These are phyloP conservation scores for Pundamilia nyererei DNA, from an alignment of 2,113 vertebrate genomes.

Conservation along the genomic window DNA sequence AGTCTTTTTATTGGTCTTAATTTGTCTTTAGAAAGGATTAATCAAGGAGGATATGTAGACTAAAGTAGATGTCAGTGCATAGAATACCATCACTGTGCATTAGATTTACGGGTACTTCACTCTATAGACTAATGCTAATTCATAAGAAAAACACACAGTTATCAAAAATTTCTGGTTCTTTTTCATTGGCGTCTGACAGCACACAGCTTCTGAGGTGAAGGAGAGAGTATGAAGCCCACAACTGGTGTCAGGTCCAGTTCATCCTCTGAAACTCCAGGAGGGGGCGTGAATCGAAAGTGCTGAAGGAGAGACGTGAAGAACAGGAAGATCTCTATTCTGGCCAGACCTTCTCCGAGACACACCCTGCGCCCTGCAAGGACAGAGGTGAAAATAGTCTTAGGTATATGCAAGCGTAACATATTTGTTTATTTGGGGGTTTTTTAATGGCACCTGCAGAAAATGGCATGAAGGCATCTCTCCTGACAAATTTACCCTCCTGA, in stretches of 20 bases:
- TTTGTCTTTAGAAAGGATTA: background rate
- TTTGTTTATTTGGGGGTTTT: rapidly evolving
- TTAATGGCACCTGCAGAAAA: conserved; percentile 67
- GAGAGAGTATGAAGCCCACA: conserved; percentile 29
- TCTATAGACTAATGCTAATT: background rate
- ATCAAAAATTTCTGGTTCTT: background rate
- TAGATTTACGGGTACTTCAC: background rate
- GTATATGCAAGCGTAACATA: background rate
- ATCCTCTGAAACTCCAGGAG: conserved; percentile 62
- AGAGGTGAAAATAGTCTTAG: background rate
- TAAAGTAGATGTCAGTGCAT: background rate
- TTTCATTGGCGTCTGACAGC: conserved; percentile 27
- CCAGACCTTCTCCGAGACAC: conserved; percentile 72
- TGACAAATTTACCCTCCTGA: conserved; percentile 53
- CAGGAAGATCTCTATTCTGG: conserved; percentile 76
- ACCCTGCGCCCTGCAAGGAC: conserved; percentile 59
- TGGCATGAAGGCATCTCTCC: conserved; percentile 63
- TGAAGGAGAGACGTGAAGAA: conserved; percentile 76
- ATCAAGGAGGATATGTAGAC: background rate
- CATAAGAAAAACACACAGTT: background rate
- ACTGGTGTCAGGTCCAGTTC: conserved; percentile 68
- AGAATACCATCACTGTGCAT: background rate
- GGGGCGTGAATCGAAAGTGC: conserved; percentile 65
- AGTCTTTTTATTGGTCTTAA: background rate
- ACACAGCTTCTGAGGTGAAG: conserved; percentile 44